Conservation (phyloP, 2,888 invertebrate genomes). For the Mimas tiliae region DNA sequence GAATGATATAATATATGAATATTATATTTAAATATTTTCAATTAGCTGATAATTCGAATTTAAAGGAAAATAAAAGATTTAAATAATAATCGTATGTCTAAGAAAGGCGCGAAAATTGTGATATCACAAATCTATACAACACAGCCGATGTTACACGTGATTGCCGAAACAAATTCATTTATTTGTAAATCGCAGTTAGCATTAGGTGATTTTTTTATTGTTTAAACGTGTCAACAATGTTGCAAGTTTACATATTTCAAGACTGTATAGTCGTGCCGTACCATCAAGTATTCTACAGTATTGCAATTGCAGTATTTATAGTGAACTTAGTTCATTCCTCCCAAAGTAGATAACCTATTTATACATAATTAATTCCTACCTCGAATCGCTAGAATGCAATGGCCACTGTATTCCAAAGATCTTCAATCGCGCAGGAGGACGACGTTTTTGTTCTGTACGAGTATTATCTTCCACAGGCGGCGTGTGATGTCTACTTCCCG, state of each 20-base stretch:
- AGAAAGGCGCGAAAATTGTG: background rate
- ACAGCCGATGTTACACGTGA: background rate
- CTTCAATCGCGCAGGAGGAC: slow-evolving; percentile 79
- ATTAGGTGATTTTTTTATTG: slow-evolving; percentile 31
- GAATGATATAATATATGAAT: too few relatives aligned
- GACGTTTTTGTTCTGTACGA: slow-evolving; percentile 74
- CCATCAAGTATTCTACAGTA: slow-evolving; percentile 45
- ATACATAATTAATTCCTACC: slow-evolving; percentile 57
- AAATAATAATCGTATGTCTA: background rate
- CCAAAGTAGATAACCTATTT: slow-evolving; percentile 39
- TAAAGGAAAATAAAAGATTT: too few relatives aligned
- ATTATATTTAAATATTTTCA: too few relatives aligned
- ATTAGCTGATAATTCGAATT: too few relatives aligned
- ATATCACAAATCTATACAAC: background rate
- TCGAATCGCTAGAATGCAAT: slow-evolving; percentile 79
- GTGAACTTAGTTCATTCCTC: slow-evolving; percentile 32
- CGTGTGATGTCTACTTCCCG: slow-evolving; percentile 75
- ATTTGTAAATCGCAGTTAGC: background rate
- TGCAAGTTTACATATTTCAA: slow-evolving; percentile 50
- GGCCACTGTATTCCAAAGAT: slow-evolving; percentile 84
- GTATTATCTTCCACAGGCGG: slow-evolving; percentile 75
- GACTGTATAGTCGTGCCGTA: slow-evolving; percentile 46
- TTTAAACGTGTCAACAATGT: slow-evolving; percentile 33
- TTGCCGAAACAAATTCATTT: background rate
- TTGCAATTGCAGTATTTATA: slow-evolving; percentile 46